phyloP scores from a whole-genome alignment of 1,140 invertebrate genomes.

The Zaprionus inermis region DNA sequence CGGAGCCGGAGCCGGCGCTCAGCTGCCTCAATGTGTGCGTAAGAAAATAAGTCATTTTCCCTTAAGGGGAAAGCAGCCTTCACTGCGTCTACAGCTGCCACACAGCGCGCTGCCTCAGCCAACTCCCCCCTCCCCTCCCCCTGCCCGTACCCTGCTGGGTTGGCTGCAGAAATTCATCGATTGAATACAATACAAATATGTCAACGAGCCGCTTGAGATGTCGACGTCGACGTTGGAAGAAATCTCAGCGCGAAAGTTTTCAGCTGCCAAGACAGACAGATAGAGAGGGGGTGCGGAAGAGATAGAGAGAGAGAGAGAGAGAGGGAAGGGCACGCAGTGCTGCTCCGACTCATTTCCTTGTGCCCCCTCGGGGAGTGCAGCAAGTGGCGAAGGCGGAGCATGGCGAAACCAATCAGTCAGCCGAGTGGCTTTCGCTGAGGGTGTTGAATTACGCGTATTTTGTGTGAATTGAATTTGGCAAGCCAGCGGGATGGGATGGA shows the following conservation, averaged over 20 bases:
- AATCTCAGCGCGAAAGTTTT: conserved; percentile 65
- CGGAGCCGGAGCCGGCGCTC: conserved; percentile 46
- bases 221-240: conserved; percentile 50
- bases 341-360: conserved; percentile 70
- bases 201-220: conserved; percentile 82
- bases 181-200: conserved; percentile 83
- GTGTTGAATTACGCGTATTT: conserved; percentile 82
- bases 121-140: not conserved
- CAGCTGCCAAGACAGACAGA: conserved; percentile 7
- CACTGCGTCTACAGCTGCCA: conserved; percentile 7
- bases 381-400: not conserved
- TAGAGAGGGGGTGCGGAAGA: not conserved
- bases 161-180: conserved; percentile 76
- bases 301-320: not conserved
- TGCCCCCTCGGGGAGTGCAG: conserved; percentile 59
- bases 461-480: conserved; percentile 82
- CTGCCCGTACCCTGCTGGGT: not conserved
- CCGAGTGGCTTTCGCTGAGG: conserved; percentile 70
- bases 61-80: conserved; percentile 62
- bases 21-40: conserved; percentile 75
- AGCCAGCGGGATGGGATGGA: conserved; percentile 25
- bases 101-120: too few relatives aligned
- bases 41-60: conserved; percentile 83
- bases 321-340: not conserved
- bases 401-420: conserved; percentile 60